Evolutionary conservation across 2,888 invertebrate species (phyloP), one percentile per base, ranked within the genome.

Genomic region (Pollenia griseotomentosa): DNA sequence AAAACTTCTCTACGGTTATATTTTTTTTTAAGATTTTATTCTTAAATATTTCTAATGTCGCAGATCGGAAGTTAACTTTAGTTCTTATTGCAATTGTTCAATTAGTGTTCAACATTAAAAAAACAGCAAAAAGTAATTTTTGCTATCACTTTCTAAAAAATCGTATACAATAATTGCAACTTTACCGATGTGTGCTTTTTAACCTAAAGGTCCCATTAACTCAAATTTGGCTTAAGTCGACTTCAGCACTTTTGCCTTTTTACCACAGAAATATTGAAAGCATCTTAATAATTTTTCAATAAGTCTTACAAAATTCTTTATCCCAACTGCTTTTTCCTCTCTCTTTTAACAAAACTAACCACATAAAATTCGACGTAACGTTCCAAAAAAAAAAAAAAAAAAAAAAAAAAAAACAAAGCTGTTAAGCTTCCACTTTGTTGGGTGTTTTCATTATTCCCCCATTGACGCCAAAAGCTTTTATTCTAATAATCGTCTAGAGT

Each of bases 401-500:
- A 3, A 2, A 33, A 2, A 33, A 33, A 33, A 33, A 33, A 33
- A 33, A 33, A 33, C 0, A 33, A 57, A 33, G 8, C 46, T 66
- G 40, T 16, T 19, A 46, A 79, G 61, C n/a, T 80, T 2, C 46
- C 10, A 11, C 23, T 59, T 51, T 66, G 23, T 65, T 46, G 14
- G 33, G 1, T 53, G n/a, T 8, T 59, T 16, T 10, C 33, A 33
- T 33, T 33, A 33, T 53, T 46, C n/a, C 11, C n/a, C 2, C 9
- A 40, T 68, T 48, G 19, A 48, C 53, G 8, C 42, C 48, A 19
- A 59, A 82, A 73, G 71, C 66, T 68, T 70, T 82, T 74, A 86
- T 74, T 61, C 59, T 68, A 82, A 78, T 82, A 61, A 78, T 61
- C 48, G 48, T 68, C 63, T 79, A 57, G 63, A 74, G 74, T 16